Base-by-base conservation (phyloP, 1,140 invertebrate genomes). In the Augochlora pura region DNA sequence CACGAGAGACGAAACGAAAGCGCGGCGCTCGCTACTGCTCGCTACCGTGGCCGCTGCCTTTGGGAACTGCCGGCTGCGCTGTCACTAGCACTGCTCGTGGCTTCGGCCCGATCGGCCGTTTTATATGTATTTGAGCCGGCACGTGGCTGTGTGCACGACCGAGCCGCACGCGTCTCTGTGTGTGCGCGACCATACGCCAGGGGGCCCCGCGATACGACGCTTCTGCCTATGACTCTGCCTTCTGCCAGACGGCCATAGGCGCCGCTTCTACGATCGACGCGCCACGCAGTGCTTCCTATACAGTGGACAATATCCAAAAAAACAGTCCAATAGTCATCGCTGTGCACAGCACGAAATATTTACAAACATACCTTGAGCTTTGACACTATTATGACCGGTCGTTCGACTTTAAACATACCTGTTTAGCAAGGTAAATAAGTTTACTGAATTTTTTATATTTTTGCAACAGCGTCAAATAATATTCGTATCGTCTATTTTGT, bases 31-130 rank as follows among this genome's bases (percentile, higher is more conserved):
- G 12, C 42, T 12, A 16, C 6, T 21, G 54, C 54, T 57, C 60
- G 64, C 64, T 66, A 63, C 27, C 39, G 71, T 49, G 14, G 60
- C n/a, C 72, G 25, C 14, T 32, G 64, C 78, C 65, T 63, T 76
- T 75, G 1, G 21, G 25, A 62, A 25, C 49, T 52, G 32, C 52
- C 39, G 65, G 64, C 42, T 81, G 78, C 49, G 59, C 71, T 78
- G 73, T 83, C 81, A 83, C 81, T 60, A 82, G 54, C 54, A 57
- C 65, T 75, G 75, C 82, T 84, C 84, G 57, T 84, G 71, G 66
- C 78, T 74, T 59, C 63, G 71, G 49, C n/a, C 60, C 57, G 57
- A 71, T 68, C 77, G 63, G 8, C 62, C 39, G 62, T 77, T 66
- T 67, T 80, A 64, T 69, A 62, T 39, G 12, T 52, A 16, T 42